Evolutionary conservation across 2,888 invertebrate genomes (phyloP).

Genomic region (Isoperla grammatica): DNA sequence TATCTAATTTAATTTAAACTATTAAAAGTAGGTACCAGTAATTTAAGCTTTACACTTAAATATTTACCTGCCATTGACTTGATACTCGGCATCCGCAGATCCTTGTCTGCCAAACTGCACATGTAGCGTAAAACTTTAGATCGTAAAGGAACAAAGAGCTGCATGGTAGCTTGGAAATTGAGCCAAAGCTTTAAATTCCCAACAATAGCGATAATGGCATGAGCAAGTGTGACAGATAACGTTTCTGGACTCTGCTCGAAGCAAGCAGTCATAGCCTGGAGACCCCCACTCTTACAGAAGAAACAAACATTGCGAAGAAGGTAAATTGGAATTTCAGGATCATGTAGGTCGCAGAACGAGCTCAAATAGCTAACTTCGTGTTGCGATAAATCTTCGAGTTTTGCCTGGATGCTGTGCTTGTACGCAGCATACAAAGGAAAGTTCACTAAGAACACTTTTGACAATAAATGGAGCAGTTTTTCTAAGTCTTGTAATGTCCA

Average conservation of each 20-base stretch:
- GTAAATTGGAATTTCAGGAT: slow-evolving; percentile 88
- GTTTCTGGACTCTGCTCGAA: slow-evolving; percentile 71
- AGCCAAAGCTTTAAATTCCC: slow-evolving; percentile 92
- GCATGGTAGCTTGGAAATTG: slow-evolving; percentile 84
- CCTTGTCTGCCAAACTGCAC: slow-evolving; percentile 89
- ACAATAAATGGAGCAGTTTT: slow-evolving; percentile 78
- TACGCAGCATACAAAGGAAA: slow-evolving; percentile 68
- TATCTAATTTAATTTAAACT: too few species aligned
- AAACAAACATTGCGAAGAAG: slow-evolving; percentile 86
- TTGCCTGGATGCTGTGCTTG: slow-evolving; percentile 62
- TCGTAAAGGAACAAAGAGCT: slow-evolving; percentile 80
- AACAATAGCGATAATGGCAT: slow-evolving; percentile 85
- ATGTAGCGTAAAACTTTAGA: slow-evolving; percentile 85
- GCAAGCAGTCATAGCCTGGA: slow-evolving; percentile 66
- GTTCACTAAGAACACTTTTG: slow-evolving; percentile 58
- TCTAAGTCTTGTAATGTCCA: slow-evolving; percentile 84
- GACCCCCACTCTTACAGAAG: slow-evolving; percentile 63
- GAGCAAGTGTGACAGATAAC: slow-evolving; percentile 82
- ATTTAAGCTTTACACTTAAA: slow-evolving; percentile 6
- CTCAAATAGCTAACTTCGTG: slow-evolving; percentile 76
- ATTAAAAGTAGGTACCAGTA: too few species aligned
- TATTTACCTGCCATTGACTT: slow-evolving; percentile 85
- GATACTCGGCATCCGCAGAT: slow-evolving; percentile 79
- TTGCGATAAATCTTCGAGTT: slow-evolving; percentile 74
- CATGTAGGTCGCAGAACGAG: slow-evolving; percentile 85